Conservation (phyloP, 1,140 invertebrate species). For the Cylas formicarius region DNA sequence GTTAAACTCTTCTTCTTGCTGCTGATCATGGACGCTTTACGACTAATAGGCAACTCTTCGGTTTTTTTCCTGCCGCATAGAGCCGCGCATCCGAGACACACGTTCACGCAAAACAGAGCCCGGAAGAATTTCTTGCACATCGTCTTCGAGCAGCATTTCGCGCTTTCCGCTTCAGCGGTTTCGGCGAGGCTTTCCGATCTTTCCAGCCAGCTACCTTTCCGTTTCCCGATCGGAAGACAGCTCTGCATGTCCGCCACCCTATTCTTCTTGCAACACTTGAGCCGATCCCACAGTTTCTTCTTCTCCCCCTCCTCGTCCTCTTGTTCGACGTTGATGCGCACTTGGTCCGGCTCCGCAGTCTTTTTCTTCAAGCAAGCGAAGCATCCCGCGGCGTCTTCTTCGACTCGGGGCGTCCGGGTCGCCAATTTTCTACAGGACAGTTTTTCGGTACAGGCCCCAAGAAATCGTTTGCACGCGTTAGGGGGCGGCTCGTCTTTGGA, state of each 20-base stretch:
- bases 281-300: conserved; percentile 15
- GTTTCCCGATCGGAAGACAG: conserved; percentile 29
- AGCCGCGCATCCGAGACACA: too few species aligned
- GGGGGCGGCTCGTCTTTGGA: conserved; percentile 18
- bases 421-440: conserved; percentile 20
- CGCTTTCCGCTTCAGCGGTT: conserved; percentile 6
- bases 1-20: conserved; percentile 54
- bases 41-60: conserved; percentile 39
- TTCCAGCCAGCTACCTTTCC: conserved; percentile 40
- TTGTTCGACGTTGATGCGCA: conserved; percentile 29
- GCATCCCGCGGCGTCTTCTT: conserved; percentile 24
- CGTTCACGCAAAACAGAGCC: conserved; percentile 36
- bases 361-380: conserved; percentile 32
- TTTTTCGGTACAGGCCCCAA: conserved; percentile 27
- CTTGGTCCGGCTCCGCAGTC: conserved; percentile 11
- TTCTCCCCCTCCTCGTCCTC: conserved; percentile 29
- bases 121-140: conserved; percentile 30
- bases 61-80: conserved; percentile 41
- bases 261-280: conserved; percentile 36
- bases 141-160: conserved; percentile 28
- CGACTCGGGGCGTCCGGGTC: conserved; percentile 10
- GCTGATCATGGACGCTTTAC: conserved; percentile 53
- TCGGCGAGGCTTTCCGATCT: conserved; percentile 22
- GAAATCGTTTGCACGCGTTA: conserved; percentile 28
- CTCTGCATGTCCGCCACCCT: conserved; percentile 32